A percentile compares a stretch with the other conserved stretches of the same genome.
These are phyloP conservation scores for Mystacides longicornis DNA, from an alignment of 2,888 invertebrate species.

Conservation along the genomic window DNA sequence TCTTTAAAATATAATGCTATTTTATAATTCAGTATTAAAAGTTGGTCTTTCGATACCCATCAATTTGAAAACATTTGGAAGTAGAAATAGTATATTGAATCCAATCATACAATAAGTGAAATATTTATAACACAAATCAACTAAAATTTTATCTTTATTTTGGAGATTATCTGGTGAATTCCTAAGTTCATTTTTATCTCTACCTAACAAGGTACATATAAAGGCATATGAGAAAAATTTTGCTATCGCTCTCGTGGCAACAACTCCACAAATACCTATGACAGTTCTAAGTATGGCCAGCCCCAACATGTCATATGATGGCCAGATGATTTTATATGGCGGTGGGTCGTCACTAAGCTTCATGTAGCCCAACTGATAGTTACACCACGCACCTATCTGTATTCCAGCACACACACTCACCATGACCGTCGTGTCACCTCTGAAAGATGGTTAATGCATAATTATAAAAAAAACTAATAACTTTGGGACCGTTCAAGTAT, in stretches of 20 bases:
- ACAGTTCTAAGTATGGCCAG: conserved; percentile 59
- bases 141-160: conserved; percentile 64
- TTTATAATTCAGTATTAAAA: conserved; percentile 67
- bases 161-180: conserved; percentile 57
- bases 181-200: conserved; percentile 58
- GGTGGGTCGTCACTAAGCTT: conserved; percentile 53
- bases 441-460: conserved; percentile 43
- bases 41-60: conserved; percentile 73
- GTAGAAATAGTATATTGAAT: conserved; percentile 65
- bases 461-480: no score
- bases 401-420: conserved; percentile 76
- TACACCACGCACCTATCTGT: conserved; percentile 74
- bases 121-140: conserved; percentile 80
- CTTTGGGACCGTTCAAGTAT: no score
- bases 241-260: conserved; percentile 59
- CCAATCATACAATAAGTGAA: conserved; percentile 75
- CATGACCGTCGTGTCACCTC: conserved; percentile 86
- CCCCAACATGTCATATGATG: conserved; percentile 64
- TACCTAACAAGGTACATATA: conserved; percentile 60
- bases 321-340: conserved; percentile 74
- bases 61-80: conserved; percentile 70
- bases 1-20: no score
- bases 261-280: conserved; percentile 68
- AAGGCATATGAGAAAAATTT: conserved; percentile 64
- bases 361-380: conserved; percentile 72